Percentiles rank a stretch among this genome's conserved stretches.
Conservation (phyloP, 2,888 invertebrate genomes). For the Phasia obesa region DNA sequence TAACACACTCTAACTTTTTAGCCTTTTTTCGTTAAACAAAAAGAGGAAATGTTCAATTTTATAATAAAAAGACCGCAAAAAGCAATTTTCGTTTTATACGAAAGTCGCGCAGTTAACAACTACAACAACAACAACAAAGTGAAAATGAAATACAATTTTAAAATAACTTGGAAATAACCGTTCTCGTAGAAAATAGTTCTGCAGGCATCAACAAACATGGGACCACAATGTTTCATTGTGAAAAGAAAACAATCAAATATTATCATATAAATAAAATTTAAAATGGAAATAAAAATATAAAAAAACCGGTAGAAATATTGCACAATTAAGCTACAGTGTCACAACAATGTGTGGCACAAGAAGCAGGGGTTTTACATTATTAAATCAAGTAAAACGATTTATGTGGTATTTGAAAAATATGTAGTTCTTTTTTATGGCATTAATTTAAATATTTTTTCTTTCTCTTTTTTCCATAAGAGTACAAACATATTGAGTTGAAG, state of each 20-base stretch:
- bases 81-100: conserved; percentile 48
- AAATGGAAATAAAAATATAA: too few species aligned
- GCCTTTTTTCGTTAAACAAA: conserved; percentile 43
- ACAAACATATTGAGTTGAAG: too few species aligned
- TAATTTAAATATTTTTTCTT: too few species aligned
- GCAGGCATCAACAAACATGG: neutral
- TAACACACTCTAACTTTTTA: conserved; percentile 27
- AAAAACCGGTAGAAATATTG: neutral
- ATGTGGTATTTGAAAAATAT: neutral
- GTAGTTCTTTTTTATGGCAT: too few species aligned
- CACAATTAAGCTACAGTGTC: neutral
- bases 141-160: conserved; percentile 7
- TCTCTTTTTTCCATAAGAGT: too few species aligned
- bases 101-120: conserved; percentile 24
- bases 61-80: conserved; percentile 45
- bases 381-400: neutral
- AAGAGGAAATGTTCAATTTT: conserved; percentile 36
- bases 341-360: neutral
- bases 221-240: neutral
- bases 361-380: neutral
- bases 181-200: neutral
- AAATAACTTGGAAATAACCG: conserved; percentile 15
- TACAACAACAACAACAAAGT: conserved; percentile 3
- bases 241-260: neutral
- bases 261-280: neutral